Conservation (phyloP, 2,888 invertebrate genomes). For the Scaeva pyrastri region DNA sequence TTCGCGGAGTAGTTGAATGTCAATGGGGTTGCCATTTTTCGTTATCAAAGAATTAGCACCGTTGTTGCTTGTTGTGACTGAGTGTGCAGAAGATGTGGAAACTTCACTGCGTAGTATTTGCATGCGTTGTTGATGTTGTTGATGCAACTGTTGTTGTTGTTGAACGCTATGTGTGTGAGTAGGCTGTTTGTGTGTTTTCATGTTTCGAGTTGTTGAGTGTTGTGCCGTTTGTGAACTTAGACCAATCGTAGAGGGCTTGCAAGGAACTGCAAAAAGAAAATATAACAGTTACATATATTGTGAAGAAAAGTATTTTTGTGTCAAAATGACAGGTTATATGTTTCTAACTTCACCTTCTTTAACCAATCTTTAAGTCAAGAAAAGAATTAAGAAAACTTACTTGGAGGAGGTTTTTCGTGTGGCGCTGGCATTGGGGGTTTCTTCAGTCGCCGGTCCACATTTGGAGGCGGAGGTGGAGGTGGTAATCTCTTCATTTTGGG, state of each 20-base stretch:
- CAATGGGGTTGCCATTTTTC: conserved; percentile 84
- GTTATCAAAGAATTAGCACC: conserved; percentile 84
- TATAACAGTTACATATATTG: neutral
- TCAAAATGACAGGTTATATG: too few relatives aligned
- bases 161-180: conserved; percentile 49
- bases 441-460: conserved; percentile 82
- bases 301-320: too few relatives aligned
- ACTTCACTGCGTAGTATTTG: conserved; percentile 62
- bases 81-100: conserved; percentile 45
- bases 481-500: conserved; percentile 85
- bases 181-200: conserved; percentile 79
- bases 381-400: conserved; percentile 79
- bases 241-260: conserved; percentile 79
- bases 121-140: conserved; percentile 60
- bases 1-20: conserved; percentile 93
- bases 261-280: conserved; percentile 80
- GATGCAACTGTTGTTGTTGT: conserved; percentile 48
- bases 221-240: conserved; percentile 67
- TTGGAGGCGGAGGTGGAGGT: conserved; percentile 86
- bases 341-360: too few relatives aligned
- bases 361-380: too few relatives aligned
- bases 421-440: conserved; percentile 85
- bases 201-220: conserved; percentile 77
- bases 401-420: conserved; percentile 83
- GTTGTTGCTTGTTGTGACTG: conserved; percentile 55